These are phyloP conservation scores for Gyps fulvus DNA, from an alignment of 2,113 vertebrate genomes.

Conservation along the genomic window DNA sequence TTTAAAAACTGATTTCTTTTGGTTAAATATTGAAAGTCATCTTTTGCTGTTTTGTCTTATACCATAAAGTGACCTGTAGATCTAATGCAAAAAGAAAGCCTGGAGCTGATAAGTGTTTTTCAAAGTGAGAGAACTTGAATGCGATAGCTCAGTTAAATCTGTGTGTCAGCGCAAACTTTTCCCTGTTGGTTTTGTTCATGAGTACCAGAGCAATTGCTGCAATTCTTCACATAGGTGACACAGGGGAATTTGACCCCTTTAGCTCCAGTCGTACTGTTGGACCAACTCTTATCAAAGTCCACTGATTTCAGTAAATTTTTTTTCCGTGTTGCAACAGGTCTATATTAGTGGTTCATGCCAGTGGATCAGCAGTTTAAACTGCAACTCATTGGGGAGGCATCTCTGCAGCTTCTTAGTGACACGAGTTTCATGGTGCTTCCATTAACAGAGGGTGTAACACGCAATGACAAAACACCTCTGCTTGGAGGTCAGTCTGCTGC, in stretches of 20 bases:
- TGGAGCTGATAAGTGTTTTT: background rate
- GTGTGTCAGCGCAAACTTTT: background rate
- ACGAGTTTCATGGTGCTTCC: accelerated
- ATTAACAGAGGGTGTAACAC: background rate
- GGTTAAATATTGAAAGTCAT: background rate
- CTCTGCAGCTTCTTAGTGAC: background rate
- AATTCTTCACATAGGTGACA: background rate
- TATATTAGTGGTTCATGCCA: background rate
- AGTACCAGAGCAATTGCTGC: background rate
- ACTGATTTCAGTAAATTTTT: background rate
- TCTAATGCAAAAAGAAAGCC: background rate
- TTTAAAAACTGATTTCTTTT: background rate
- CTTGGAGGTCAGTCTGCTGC: background rate
- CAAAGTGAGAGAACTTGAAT: background rate
- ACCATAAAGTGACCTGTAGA: background rate
- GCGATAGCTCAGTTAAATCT: background rate
- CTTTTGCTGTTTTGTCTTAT: background rate
- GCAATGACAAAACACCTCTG: background rate
- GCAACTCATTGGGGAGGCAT: background rate
- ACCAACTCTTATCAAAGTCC: background rate
- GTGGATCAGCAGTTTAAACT: background rate
- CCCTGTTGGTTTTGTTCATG: background rate
- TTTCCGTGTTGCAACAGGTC: background rate
- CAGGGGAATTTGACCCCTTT: background rate
- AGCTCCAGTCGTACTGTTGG: background rate